These are phyloP conservation scores for Tenebrio molitor DNA, from an alignment of 1,140 invertebrate species.

Conservation along the genomic window DNA sequence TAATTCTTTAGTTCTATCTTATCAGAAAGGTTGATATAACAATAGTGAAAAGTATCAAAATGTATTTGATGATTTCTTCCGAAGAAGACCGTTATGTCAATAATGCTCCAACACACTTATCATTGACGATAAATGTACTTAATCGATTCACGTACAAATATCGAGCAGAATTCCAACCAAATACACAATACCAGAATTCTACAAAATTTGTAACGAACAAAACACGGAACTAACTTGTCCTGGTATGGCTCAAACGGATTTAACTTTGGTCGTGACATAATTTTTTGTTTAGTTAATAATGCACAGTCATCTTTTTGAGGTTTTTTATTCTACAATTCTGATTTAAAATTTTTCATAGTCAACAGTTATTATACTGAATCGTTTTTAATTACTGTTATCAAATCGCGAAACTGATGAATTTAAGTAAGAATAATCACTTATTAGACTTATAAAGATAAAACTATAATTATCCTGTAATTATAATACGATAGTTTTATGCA, in stretches of 20 bases:
- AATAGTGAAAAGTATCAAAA: neutral
- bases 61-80: neutral
- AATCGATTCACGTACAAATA: neutral
- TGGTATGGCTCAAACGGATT: no score
- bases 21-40: neutral
- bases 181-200: neutral
- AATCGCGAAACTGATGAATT: neutral
- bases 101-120: neutral
- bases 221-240: neutral
- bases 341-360: constrained; percentile 26
- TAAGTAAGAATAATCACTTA: constrained; percentile 5
- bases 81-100: neutral
- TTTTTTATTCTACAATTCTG: neutral
- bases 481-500: no score
- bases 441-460: neutral
- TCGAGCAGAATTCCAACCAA: neutral
- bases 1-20: neutral
- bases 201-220: neutral
- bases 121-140: neutral
- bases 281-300: neutral
- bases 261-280: no score
- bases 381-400: constrained; percentile 36
- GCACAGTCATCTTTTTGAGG: neutral
- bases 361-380: neutral
- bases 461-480: neutral